Conservation (phyloP, 2,113 vertebrate species). For the Merops nubicus region DNA sequence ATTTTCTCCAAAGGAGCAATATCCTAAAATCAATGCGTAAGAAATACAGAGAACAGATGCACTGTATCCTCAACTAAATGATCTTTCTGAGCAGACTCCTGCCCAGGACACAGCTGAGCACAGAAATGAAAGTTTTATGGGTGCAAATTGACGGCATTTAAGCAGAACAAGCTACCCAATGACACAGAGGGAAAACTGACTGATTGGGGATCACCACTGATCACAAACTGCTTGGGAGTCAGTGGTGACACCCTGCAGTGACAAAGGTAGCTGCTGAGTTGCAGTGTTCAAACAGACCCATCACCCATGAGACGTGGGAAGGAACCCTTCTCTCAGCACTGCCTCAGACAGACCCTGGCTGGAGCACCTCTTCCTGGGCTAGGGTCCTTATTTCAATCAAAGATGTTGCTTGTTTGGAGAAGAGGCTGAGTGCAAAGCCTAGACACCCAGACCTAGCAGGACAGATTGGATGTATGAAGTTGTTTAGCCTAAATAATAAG, state of each 20-base stretch:
- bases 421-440: background rate
- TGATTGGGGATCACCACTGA: background rate
- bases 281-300: background rate
- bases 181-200: background rate
- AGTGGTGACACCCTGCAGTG: background rate
- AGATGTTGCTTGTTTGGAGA: background rate
- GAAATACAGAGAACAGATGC: background rate
- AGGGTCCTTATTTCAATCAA: background rate
- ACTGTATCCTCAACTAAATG: background rate
- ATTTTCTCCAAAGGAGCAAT: background rate
- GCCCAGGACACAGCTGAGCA: background rate
- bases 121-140: background rate
- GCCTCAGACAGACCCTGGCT: rapidly evolving
- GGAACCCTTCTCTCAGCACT: background rate
- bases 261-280: background rate
- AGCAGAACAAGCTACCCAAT: background rate
- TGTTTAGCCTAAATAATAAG: conserved; percentile 50
- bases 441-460: background rate
- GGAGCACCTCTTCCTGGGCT: background rate
- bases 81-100: background rate
- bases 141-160: background rate
- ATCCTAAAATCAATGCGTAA: background rate
- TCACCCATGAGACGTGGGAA: background rate
- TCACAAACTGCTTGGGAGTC: background rate
- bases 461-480: background rate